These are phyloP conservation scores for Allygus modestus DNA, from an alignment of 2,888 invertebrate species.

Conservation along the genomic window DNA sequence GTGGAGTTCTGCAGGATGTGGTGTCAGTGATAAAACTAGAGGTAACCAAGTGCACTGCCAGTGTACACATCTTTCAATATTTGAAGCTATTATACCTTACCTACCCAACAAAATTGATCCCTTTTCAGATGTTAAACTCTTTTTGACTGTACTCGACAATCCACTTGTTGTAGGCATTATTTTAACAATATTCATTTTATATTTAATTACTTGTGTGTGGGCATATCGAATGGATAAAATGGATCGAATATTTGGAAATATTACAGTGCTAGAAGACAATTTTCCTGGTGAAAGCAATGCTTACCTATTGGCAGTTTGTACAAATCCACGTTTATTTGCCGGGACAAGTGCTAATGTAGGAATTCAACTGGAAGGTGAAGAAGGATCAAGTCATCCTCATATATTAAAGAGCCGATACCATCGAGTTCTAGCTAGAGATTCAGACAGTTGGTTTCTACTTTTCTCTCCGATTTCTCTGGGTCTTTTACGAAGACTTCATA, in stretches of 20 bases:
- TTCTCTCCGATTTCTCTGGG: constrained; percentile 54
- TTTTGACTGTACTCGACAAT: constrained; percentile 67
- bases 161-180: constrained; percentile 66
- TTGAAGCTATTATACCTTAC: not conserved
- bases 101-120: constrained; percentile 66
- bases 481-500: constrained; percentile 41
- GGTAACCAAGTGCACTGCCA: not conserved
- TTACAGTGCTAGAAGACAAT: constrained; percentile 69
- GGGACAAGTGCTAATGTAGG: constrained; percentile 70
- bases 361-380: constrained; percentile 67
- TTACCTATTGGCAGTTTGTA: constrained; percentile 69
- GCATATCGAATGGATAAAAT: constrained; percentile 65
- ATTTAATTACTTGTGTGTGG: constrained; percentile 66
- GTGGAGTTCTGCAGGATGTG: not conserved
- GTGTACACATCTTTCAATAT: constrained; percentile 3
- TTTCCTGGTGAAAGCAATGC: constrained; percentile 66
- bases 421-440: constrained; percentile 35
- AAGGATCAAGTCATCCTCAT: constrained; percentile 57
- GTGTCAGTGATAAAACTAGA: not conserved
- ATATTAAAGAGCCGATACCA: constrained; percentile 60
- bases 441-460: constrained; percentile 63
- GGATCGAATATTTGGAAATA: constrained; percentile 61
- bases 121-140: constrained; percentile 65
- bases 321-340: constrained; percentile 66
- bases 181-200: constrained; percentile 64